Percentiles rank a stretch among this genome's conserved stretches.
phyloP scores from a whole-genome alignment of 1,140 invertebrate species.

The Drosophila yakuba region DNA sequence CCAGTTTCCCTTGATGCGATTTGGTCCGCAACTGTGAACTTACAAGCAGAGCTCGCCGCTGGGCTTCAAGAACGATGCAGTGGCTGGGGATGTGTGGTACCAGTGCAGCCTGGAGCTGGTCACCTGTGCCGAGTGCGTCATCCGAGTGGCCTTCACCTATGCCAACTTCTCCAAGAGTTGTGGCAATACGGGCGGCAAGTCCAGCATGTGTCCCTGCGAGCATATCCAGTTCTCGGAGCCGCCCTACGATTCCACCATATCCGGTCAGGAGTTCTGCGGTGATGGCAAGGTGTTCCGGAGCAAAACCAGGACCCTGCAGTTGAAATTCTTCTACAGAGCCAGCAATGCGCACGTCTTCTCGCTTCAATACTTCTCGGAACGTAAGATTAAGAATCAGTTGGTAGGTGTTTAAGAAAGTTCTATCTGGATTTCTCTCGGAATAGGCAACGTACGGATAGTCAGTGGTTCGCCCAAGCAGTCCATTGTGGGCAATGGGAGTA shows the following conservation, averaged over 20 bases:
- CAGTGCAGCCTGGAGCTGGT: conserved; percentile 89
- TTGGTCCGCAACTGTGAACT: neutral
- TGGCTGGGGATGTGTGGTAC: conserved; percentile 79
- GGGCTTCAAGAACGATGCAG: conserved; percentile 52
- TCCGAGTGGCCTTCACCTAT: conserved; percentile 87
- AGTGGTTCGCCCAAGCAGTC: conserved; percentile 85
- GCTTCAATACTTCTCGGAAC: conserved; percentile 88
- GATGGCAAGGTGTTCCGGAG: conserved; percentile 87
- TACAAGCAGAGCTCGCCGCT: conserved; percentile 67
- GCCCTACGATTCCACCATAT: conserved; percentile 87
- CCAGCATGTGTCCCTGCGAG: conserved; percentile 86
- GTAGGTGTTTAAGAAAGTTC: neutral
- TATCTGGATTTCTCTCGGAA: neutral
- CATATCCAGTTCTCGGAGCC: conserved; percentile 90
- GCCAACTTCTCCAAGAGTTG: conserved; percentile 85
- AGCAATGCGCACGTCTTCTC: conserved; percentile 88
- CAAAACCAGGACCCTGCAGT: conserved; percentile 87
- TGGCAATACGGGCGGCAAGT: conserved; percentile 67
- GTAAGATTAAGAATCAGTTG: conserved; percentile 85
- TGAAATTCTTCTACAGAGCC: conserved; percentile 88
- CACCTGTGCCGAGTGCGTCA: conserved; percentile 90
- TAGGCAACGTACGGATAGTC: conserved; percentile 88
- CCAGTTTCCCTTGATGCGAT: neutral
- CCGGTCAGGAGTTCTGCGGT: conserved; percentile 88
- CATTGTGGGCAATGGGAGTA: conserved; percentile 63